Base-by-base conservation (phyloP, 2,797 vertebrate species). In the Distichodus sexfasciatus region DNA sequence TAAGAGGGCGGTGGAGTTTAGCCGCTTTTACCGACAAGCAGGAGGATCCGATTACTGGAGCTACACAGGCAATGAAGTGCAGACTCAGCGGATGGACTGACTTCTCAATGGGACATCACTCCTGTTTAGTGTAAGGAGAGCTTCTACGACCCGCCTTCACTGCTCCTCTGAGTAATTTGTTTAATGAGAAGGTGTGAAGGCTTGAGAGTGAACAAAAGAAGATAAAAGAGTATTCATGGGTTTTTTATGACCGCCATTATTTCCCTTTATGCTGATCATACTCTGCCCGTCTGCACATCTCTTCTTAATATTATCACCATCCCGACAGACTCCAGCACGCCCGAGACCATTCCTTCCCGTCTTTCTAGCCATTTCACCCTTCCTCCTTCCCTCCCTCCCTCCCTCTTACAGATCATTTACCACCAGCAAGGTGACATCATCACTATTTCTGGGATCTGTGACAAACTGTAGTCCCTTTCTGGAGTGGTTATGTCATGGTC, bases 401-500 rank as follows among this genome's bases (percentile, higher is more conserved):
- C n/a, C n/a, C n/a, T n/a, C n/a, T n/a, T n/a, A 9, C 76, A 74
- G 84, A 84, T 86, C 76, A 50, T 79, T 85, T 92, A 88, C 86
- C 88, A 89, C 84, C 85, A 89, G 83, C 76, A 80, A 79, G 70
- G 74, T 90, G 86, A 92, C 87, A 89, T 89, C 89, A 91, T 80
- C 80, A 80, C 83, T 89, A 89, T 90, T 91, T 85, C 87, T 86
- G 85, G 88, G 84, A 85, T 85, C 82, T 17, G 77, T 89, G 87
- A 84, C 82, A 82, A 76, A 81, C 78, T 63, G 80, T 66, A 61
- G 72, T 70, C 63, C 69, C 54, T 55, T 80, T 81, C 80, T 80
- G 78, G 82, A 87, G 85, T 83, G 85, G 87, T 91, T 86, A 90
- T 86, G 87, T 90, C 89, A 92, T 90, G 84, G 83, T 82, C 77